These are phyloP conservation scores for Epizoanthus ramosus DNA, from an alignment of 92 coral and sea anemone genomes.

Conservation along the genomic window DNA sequence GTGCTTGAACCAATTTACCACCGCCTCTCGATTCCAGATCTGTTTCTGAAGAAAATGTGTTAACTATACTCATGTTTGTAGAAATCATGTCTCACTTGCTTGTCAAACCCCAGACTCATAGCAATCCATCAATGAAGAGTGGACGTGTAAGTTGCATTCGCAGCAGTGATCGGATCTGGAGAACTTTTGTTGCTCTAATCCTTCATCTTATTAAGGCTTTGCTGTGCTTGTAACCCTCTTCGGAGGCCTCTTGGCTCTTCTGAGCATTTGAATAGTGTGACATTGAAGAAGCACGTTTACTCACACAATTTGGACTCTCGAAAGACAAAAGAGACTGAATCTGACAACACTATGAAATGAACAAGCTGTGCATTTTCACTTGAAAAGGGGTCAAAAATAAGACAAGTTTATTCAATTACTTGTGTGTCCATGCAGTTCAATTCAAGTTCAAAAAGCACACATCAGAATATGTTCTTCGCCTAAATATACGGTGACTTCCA, in stretches of 20 bases:
- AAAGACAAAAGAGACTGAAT: slow-evolving; percentile 37
- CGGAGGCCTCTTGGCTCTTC: too few relatives aligned
- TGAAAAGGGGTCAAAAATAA: not conserved
- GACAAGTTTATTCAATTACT: not conserved
- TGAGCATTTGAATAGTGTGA: slow-evolving; percentile 12
- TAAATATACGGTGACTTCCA: not conserved
- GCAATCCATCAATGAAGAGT: slow-evolving; percentile 5
- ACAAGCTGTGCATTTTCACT: slow-evolving; percentile 13
- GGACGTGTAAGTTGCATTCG: not conserved
- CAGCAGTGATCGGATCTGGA: slow-evolving; percentile 24
- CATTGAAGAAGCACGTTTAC: slow-evolving; percentile 33
- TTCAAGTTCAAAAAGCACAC: not conserved
- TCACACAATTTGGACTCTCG: slow-evolving; percentile 32
- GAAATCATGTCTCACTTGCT: too few relatives aligned
- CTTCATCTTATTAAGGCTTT: slow-evolving; percentile 8
- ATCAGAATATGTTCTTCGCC: not conserved
- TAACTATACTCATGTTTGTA: too few relatives aligned
- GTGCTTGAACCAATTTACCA: not conserved
- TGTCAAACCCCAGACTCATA: not conserved
- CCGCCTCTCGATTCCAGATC: slow-evolving; percentile 7
- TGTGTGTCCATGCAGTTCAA: not conserved
- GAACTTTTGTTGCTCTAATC: not conserved
- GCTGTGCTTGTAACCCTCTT: slow-evolving; percentile 8
- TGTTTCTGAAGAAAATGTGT: too few relatives aligned
- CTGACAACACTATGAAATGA: not conserved